These are phyloP conservation scores for Oryzias celebensis DNA, from an alignment of 2,113 vertebrate species.

Conservation along the genomic window DNA sequence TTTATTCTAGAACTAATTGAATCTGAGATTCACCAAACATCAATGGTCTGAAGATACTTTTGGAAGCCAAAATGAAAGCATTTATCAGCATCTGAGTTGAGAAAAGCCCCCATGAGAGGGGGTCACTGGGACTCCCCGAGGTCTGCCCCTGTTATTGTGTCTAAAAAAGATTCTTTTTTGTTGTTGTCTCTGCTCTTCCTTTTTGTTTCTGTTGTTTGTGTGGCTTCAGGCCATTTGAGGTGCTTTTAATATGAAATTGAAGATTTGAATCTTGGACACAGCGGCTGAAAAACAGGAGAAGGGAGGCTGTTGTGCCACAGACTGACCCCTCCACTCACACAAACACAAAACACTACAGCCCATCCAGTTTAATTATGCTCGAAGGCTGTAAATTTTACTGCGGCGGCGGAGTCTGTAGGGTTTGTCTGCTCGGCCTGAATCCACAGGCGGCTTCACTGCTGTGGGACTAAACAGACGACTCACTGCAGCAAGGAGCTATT, in stretches of 20 bases:
- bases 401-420: conserved; percentile 46
- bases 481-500: conserved; percentile 6
- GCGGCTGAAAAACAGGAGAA: conserved; percentile 15
- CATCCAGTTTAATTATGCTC: conserved; percentile 63
- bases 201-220: neutral
- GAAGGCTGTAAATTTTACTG: conserved; percentile 66
- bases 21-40: too few species aligned
- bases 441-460: conserved; percentile 37
- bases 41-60: too few species aligned
- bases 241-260: neutral
- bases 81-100: too few species aligned
- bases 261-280: conserved; percentile 3
- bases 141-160: too few species aligned
- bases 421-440: conserved; percentile 48
- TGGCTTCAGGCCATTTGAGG: neutral
- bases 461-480: conserved; percentile 25
- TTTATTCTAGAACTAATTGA: too few species aligned
- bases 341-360: conserved; percentile 48
- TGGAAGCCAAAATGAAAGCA: too few species aligned
- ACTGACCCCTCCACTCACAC: neutral
- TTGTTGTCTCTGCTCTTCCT: neutral
- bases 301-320: conserved; percentile 8
- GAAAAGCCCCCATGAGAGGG: too few species aligned
- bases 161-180: too few species aligned
- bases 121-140: too few species aligned